Evolutionary conservation across 2,888 invertebrate species (phyloP), one percentile per base, ranked within the genome.

Genomic region (Microctonus aethiopoides): DNA sequence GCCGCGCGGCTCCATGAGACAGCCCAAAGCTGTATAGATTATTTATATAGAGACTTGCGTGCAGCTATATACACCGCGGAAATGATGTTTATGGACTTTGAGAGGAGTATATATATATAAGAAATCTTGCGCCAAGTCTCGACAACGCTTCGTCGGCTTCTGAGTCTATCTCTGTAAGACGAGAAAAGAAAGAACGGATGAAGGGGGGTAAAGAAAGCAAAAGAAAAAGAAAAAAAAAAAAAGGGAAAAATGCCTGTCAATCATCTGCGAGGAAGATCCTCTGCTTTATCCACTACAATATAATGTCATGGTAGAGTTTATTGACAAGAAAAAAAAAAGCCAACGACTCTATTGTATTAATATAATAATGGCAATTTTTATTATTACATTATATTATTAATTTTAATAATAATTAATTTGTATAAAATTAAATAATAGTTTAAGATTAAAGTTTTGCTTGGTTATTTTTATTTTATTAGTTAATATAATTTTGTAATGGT

Each of bases 171-270:
- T 63, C 51, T 64, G 41, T 60, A 60, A 54, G 46, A 57, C 32
- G 65, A 34, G 36, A 32, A 24, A 13, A 64, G 64, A 61, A 62
- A 63, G 59, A 39, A 39, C 41, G 71, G 51, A 61, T 61, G 61
- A 60, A 57, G 24, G 34, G 13, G 39, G 13, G 34, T 2, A 7
- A 63, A 41, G 39, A 63, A 56, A 60, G 52, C 56, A 57, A 62
- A 67, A 67, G 22, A 68, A 70, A 60, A 61, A 60, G 61, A 54
- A 62, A 67, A 67, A 29, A 68, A 68, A 67, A 39, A 39, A 60
- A 67, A 64, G 57, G 57, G 32, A 65, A 60, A 62, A 70, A 34
- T 61, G 71, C 60, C 68, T 70, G 68, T 71, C 73, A 67, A 71
- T 71, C 65, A 64, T 70, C 61, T 24, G 22, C 22, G 24, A 36